These are phyloP conservation scores for Ornithoptera alexandrae DNA, from an alignment of 2,888 invertebrate species.

Conservation along the genomic window DNA sequence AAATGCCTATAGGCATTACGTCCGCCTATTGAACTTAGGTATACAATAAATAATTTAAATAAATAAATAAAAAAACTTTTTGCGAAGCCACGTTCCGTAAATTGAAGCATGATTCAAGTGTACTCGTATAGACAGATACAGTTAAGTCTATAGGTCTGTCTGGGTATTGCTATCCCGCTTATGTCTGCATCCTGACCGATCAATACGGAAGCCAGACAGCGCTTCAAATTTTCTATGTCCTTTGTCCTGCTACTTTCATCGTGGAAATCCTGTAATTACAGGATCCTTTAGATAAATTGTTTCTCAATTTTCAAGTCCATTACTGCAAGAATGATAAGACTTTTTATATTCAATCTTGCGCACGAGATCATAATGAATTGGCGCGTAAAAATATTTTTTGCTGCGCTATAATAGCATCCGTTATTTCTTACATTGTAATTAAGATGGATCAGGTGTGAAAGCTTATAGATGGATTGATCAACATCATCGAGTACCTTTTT, in stretches of 20 bases:
- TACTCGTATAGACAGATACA: no score
- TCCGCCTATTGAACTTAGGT: no score
- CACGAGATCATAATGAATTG: background rate
- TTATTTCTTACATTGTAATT: background rate
- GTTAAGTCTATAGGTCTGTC: conserved; percentile 23
- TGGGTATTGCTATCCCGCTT: conserved; percentile 32
- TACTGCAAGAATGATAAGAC: background rate
- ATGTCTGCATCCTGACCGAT: conserved; percentile 31
- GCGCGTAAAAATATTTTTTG: conserved; percentile 8
- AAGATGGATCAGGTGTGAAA: no score
- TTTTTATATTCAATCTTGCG: background rate
- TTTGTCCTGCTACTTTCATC: conserved; percentile 11
- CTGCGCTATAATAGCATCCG: background rate
- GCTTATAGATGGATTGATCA: no score
- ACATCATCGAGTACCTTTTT: no score
- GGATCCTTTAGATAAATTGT: no score
- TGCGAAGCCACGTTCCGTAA: no score
- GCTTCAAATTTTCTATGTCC: conserved; percentile 18
- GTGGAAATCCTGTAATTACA: no score
- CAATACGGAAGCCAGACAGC: conserved; percentile 8
- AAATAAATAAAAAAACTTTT: no score
- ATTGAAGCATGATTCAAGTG: no score
- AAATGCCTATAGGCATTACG: no score
- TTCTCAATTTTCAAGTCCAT: background rate
- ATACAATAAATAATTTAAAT: no score